Base-by-base conservation (phyloP, 2,888 invertebrate genomes). In the Subacronicta megacephala region DNA sequence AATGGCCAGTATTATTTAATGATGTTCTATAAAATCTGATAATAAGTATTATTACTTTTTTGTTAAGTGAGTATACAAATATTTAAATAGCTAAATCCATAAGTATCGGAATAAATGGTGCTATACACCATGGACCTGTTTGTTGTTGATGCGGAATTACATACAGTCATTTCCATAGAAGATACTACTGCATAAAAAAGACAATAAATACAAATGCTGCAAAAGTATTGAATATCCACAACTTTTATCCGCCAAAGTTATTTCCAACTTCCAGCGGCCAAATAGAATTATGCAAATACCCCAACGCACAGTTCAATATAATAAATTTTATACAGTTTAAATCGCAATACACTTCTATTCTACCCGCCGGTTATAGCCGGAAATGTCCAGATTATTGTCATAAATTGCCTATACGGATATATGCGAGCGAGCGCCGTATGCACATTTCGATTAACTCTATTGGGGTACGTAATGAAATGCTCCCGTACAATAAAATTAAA, bases 301-400 rank as follows among this genome's bases (percentile, higher is more conserved):
- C 61, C 73, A 47, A 23, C 67, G 76, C 76, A 60, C 76, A 75
- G 75, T 70, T 66, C 61, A 72, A 82, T 82, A 79, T 80, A 79
- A 84, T 86, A 88, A 87, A 89, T 88, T 80, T 75, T 51, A 75
- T 69, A 79, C 79, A 81, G 81, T 87, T 83, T 81, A 85, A 84
- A 83, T 81, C 78, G 80, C 77, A 82, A 82, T 82, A 80, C 80
- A 83, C 80, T 84, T 87, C 85, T 85, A 87, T 89, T 84, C 74
- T 84, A 78, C 69, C 78, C 72, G 75, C 85, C 79, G 82, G 82
- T 82, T 83, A 84, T 79, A 80, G 82, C 75, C 80, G 84, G 82
- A 83, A 81, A 80, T 71, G 79, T 82, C 64, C 86, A 88, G 88
- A 90, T 91, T 91, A 92, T 90, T 86, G 90, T 82, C 88, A 90